Base-by-base conservation (phyloP, 2,888 invertebrate genomes). In the Cantharis rufa region DNA sequence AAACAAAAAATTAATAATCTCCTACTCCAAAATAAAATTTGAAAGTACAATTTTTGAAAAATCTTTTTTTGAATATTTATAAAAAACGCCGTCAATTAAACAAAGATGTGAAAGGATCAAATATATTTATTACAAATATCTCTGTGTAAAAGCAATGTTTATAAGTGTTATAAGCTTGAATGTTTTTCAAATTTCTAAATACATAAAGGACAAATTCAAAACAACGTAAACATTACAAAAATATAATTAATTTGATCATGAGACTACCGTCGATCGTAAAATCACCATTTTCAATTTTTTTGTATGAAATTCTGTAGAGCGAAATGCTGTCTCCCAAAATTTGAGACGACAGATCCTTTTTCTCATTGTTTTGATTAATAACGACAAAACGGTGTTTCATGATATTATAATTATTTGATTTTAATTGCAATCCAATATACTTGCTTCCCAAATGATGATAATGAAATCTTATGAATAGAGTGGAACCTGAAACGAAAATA, bases 201-300 rank as follows among this genome's bases (percentile, higher is more conserved):
- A 7, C 13, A 32, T 13, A 32, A 7, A 5, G n/a, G n/a, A 7
- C 1, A 48, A n/a, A 32, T 32, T 13, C n/a, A 32, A 32, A 32
- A 32, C n/a, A 48, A n/a, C 48, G n/a, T 2, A 5, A n/a, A 48
- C n/a, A 48, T 48, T 48, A 48, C 48, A 48, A 48, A 48, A 48
- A 48, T 48, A 92, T 88, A 80, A 90, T 88, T 70, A 91, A 85
- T 87, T 91, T 91, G 82, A 92, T 86, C 79, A 91, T 84, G 70
- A 91, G 83, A 74, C 87, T 85, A 80, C 90, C 88, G 81, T 89
- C 86, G 77, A 87, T 86, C 18, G 90, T 86, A 81, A 89, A 91
- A 66, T 89, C 86, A 71, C 88, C 85, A 48, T 87, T 86, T 15
- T 88, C 82, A 68, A 91, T 85, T 3, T 89, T 89, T 76, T 89